A percentile compares a stretch with the other conserved stretches of the same genome.
Evolutionary conservation across 2,888 invertebrate species (phyloP).

Genomic region (Thalpophila matura): DNA sequence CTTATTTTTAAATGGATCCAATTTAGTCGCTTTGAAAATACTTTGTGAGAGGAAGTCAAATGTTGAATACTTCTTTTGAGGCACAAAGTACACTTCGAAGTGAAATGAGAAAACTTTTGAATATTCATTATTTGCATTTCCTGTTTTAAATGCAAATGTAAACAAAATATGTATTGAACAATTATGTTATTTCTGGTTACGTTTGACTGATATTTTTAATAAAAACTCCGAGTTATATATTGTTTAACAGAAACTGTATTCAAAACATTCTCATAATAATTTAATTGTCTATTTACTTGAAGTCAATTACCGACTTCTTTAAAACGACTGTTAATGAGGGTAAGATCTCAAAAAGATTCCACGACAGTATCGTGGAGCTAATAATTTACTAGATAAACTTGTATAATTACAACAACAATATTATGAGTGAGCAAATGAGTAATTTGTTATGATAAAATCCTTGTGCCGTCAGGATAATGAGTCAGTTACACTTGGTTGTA

Average conservation of each 20-base stretch:
- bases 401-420: slow-evolving; percentile 57
- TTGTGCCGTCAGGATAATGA: slow-evolving; percentile 42
- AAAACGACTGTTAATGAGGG: slow-evolving; percentile 30
- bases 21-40: slow-evolving; percentile 38
- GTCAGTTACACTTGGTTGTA: slow-evolving; percentile 41
- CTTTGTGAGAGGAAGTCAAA: slow-evolving; percentile 25
- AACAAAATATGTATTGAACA: slow-evolving; percentile 8
- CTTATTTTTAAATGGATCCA: slow-evolving; percentile 28
- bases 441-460: slow-evolving; percentile 54
- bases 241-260: neutral
- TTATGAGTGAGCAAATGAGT: slow-evolving; percentile 54
- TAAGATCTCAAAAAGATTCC: slow-evolving; percentile 67
- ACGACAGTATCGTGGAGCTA: slow-evolving; percentile 56
- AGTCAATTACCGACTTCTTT: neutral
- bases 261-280: neutral
- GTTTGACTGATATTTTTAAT: neutral
- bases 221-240: slow-evolving; percentile 13
- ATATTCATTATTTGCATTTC: slow-evolving; percentile 18
- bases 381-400: slow-evolving; percentile 59
- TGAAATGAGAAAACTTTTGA: slow-evolving; percentile 34
- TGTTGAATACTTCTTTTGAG: slow-evolving; percentile 31
- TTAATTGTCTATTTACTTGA: neutral
- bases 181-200: neutral
- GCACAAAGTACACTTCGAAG: slow-evolving; percentile 10
- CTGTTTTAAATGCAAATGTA: slow-evolving; percentile 11